phyloP scores from a whole-genome alignment of 2,888 invertebrate species.

The Eupithecia centaureata region DNA sequence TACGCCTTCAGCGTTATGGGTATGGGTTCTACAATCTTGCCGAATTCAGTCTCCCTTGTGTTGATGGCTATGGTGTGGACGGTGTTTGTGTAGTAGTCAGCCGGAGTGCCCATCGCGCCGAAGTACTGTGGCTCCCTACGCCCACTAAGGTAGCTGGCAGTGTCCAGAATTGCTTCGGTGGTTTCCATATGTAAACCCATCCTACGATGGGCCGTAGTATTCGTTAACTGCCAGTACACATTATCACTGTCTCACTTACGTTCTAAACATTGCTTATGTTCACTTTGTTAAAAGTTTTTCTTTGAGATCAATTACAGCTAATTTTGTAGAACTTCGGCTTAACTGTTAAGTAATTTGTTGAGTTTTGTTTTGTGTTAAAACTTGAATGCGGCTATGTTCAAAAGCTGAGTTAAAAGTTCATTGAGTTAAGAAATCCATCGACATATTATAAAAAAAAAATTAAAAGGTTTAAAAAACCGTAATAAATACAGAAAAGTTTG shows the following conservation, averaged over 20 bases:
- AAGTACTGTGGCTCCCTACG: constrained; percentile 62
- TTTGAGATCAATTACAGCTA: constrained; percentile 44
- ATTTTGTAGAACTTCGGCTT: constrained; percentile 25
- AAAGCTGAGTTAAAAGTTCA: constrained; percentile 48
- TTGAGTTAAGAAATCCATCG: constrained; percentile 40
- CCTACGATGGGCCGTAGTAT: constrained; percentile 66
- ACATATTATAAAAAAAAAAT: constrained; percentile 45
- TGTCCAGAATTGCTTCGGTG: constrained; percentile 75
- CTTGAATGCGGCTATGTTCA: constrained; percentile 21
- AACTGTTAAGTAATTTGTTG: constrained; percentile 32
- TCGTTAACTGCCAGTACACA: constrained; percentile 62
- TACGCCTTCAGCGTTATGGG: constrained; percentile 72
- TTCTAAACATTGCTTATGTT: constrained; percentile 55
- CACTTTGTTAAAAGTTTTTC: constrained; percentile 26
- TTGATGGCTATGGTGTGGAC: constrained; percentile 74
- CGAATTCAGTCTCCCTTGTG: constrained; percentile 75
- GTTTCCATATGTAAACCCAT: constrained; percentile 82
- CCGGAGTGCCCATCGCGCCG: constrained; percentile 70
- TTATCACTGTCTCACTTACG: constrained; percentile 56
- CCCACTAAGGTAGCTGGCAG: constrained; percentile 63
- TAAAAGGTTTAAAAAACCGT: constrained; percentile 32
- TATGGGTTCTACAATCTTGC: constrained; percentile 72
- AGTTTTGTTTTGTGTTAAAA: constrained; percentile 20
- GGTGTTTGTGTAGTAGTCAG: constrained; percentile 67
- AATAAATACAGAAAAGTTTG: constrained; percentile 25